Percentiles rank a stretch among this genome's conserved stretches.
These are phyloP conservation scores for Scaptodrosophila lebanonensis DNA, from an alignment of 1,140 invertebrate species.

Conservation along the genomic window DNA sequence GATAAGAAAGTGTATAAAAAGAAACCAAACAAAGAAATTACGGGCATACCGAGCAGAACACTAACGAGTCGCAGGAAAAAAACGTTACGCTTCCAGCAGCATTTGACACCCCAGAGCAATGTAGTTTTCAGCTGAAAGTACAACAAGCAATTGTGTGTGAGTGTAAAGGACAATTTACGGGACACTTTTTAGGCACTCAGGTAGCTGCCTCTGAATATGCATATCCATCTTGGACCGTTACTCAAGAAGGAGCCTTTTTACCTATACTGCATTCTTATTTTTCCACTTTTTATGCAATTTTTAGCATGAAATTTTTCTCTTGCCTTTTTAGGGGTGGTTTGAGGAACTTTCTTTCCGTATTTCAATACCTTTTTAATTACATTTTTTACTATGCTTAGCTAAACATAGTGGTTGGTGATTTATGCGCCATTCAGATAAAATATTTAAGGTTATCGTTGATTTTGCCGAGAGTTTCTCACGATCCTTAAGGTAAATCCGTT, in stretches of 20 bases:
- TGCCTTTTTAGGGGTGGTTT: constrained; percentile 29
- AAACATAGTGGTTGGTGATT: constrained; percentile 37
- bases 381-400: constrained; percentile 28
- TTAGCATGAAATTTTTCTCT: constrained; percentile 47
- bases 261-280: constrained; percentile 25
- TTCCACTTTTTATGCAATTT: constrained; percentile 66
- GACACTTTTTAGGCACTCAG: constrained; percentile 20
- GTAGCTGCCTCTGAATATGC: constrained; percentile 27
- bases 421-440: constrained; percentile 32
- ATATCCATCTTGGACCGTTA: constrained; percentile 22
- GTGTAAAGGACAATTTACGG: too few species aligned
- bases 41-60: constrained; percentile 4
- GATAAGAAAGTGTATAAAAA: constrained; percentile 51
- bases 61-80: constrained; percentile 12
- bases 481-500: constrained; percentile 54
- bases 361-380: constrained; percentile 47
- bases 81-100: constrained; percentile 52
- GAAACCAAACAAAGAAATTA: constrained; percentile 48
- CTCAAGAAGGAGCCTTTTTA: constrained; percentile 24
- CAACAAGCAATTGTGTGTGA: too few species aligned
- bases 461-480: constrained; percentile 49
- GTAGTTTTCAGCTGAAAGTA: constrained; percentile 22
- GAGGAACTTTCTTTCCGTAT: constrained; percentile 28
- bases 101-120: constrained; percentile 61
- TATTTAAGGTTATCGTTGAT: constrained; percentile 9